Conservation (phyloP, 2,113 vertebrate genomes). For the Oophaga pumilio region DNA sequence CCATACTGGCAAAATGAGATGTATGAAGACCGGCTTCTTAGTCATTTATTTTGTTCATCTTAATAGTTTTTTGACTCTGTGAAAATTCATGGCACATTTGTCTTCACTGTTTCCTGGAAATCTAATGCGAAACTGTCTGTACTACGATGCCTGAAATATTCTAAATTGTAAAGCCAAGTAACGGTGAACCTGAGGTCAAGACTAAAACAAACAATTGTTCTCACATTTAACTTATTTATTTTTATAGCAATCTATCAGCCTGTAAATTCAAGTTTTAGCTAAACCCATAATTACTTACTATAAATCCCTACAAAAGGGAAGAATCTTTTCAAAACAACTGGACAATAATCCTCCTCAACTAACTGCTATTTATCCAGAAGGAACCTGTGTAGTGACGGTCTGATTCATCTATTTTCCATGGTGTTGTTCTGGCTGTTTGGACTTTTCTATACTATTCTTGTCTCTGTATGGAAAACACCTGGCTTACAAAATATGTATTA, state of each 20-base stretch:
- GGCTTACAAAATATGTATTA: conserved; percentile 47
- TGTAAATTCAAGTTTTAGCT: not conserved
- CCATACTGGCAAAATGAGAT: no score
- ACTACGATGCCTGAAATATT: not conserved
- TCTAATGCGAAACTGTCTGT: not conserved
- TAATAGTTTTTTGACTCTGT: no score
- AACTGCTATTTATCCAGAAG: not conserved
- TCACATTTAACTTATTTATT: not conserved
- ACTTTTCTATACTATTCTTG: conserved; percentile 19
- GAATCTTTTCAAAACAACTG: not conserved
- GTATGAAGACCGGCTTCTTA: no score
- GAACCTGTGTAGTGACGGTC: not conserved
- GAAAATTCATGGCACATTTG: no score
- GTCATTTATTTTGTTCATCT: no score
- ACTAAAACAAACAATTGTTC: not conserved
- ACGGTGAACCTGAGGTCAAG: not conserved
- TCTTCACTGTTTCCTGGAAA: not conserved
- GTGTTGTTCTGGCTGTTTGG: conserved; percentile 43
- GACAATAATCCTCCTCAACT: not conserved
- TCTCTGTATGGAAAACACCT: conserved; percentile 42
- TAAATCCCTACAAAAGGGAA: not conserved
- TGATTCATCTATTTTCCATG: conserved; percentile 55
- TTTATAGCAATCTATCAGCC: not conserved
- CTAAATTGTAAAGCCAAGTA: not conserved
- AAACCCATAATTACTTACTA: not conserved